A percentile compares a stretch with the other conserved stretches of the same genome.
Conservation (phyloP, 92 coral and sea anemone species). For the Epizoanthus stellaris region DNA sequence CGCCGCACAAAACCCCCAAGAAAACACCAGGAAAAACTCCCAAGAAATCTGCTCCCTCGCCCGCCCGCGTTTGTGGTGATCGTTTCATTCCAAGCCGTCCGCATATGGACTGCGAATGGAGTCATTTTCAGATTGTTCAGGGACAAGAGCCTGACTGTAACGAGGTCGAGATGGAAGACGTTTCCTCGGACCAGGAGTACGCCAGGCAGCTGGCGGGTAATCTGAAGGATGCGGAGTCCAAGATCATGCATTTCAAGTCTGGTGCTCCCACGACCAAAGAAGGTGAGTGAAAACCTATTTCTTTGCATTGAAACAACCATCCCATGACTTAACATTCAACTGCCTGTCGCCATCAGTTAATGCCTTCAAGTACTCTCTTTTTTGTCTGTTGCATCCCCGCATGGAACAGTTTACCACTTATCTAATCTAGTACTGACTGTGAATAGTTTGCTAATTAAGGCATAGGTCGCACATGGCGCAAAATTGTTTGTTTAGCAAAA, state of each 20-base stretch:
- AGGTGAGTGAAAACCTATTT: constrained; percentile 53
- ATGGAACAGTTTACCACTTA: too few relatives aligned
- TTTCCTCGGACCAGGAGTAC: constrained; percentile 48
- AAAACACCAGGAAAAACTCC: constrained; percentile 82
- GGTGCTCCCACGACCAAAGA: constrained; percentile 90
- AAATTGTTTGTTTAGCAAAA: too few relatives aligned
- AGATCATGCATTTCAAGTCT: constrained; percentile 88
- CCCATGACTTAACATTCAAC: too few relatives aligned
- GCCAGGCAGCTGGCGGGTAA: constrained; percentile 31
- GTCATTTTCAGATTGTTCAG: constrained; percentile 84
- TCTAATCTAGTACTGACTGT: too few relatives aligned
- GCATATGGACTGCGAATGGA: constrained; percentile 82
- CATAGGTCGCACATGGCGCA: too few relatives aligned
- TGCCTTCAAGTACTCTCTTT: too few relatives aligned
- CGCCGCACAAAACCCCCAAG: constrained; percentile 78
- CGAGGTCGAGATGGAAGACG: constrained; percentile 59
- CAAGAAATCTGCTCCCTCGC: constrained; percentile 60
- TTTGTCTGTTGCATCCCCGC: too few relatives aligned
- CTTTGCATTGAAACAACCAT: too few relatives aligned
- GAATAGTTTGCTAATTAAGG: too few relatives aligned
- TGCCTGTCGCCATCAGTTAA: too few relatives aligned
- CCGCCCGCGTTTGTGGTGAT: constrained; percentile 67
- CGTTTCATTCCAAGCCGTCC: constrained; percentile 92
- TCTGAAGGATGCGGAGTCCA: constrained; percentile 53
- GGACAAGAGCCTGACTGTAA: constrained; percentile 46